These are phyloP conservation scores for Montipora foliosa DNA, from an alignment of 64 coral and sea anemone species.

Conservation along the genomic window DNA sequence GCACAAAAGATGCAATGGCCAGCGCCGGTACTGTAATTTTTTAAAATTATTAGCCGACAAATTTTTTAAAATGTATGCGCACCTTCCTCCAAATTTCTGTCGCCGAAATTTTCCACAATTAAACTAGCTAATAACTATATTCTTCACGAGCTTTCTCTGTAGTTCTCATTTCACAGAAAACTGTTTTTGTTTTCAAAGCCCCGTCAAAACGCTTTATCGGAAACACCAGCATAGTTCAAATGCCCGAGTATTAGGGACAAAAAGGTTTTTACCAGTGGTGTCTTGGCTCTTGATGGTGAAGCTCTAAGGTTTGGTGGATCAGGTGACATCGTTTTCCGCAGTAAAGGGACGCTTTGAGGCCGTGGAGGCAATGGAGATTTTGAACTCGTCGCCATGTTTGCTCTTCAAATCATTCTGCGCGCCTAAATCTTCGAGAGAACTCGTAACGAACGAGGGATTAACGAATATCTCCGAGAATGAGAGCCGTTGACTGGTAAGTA, in stretches of 20 bases:
- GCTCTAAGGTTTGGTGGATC: conserved; percentile 58
- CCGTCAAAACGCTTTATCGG: neutral
- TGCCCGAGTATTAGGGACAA: neutral
- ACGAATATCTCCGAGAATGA: neutral
- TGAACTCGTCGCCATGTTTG: conserved; percentile 89
- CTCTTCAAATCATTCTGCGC: conserved; percentile 79
- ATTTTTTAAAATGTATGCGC: neutral
- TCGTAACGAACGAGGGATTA: conserved; percentile 22
- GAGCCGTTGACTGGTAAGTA: neutral
- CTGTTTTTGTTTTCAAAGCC: neutral
- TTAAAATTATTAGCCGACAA: neutral
- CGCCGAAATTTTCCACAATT: neutral
- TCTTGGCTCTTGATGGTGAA: conserved; percentile 60
- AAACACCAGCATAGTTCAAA: neutral
- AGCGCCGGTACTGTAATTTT: neutral
- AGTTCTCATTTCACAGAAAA: neutral
- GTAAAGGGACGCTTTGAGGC: conserved; percentile 84
- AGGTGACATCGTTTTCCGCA: conserved; percentile 79
- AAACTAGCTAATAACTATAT: neutral
- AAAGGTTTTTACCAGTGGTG: conserved; percentile 74
- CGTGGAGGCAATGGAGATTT: conserved; percentile 84
- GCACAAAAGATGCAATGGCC: neutral
- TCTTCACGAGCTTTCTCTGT: neutral
- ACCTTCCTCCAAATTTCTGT: neutral
- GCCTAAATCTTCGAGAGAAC: conserved; percentile 81